A percentile compares a stretch with the other conserved stretches of the same genome.
These are phyloP conservation scores for Clanis bilineata DNA, from an alignment of 2,888 invertebrate genomes.

Conservation along the genomic window DNA sequence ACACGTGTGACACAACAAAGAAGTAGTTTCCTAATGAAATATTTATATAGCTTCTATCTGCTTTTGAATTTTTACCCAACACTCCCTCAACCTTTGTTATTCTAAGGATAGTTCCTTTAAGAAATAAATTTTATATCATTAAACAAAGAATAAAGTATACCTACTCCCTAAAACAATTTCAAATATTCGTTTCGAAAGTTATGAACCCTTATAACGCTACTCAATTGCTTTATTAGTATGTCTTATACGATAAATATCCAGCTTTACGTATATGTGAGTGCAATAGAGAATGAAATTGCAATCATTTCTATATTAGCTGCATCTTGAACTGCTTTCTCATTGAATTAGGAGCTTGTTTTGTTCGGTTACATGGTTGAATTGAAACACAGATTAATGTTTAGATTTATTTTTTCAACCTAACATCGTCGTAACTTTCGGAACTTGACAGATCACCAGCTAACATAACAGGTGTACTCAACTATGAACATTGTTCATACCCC, in stretches of 20 bases:
- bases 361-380: slow-evolving; percentile 32
- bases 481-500: slow-evolving; percentile 81
- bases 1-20: no score
- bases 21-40: no score
- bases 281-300: neutral
- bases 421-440: slow-evolving; percentile 76
- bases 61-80: no score
- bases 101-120: neutral
- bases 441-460: slow-evolving; percentile 78
- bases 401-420: slow-evolving; percentile 81
- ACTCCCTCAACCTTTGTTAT: no score
- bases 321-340: neutral
- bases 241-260: neutral
- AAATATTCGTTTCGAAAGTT: neutral
- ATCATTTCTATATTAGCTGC: neutral
- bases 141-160: no score
- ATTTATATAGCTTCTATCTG: no score
- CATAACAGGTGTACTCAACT: slow-evolving; percentile 77
- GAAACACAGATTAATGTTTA: slow-evolving; percentile 64
- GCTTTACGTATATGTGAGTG: neutral
- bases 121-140: no score
- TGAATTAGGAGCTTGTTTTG: neutral
- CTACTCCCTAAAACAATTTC: neutral
- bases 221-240: neutral
- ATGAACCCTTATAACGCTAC: neutral